phyloP scores from a whole-genome alignment of 1,140 invertebrate genomes.

The Drosophila mojavensis region DNA sequence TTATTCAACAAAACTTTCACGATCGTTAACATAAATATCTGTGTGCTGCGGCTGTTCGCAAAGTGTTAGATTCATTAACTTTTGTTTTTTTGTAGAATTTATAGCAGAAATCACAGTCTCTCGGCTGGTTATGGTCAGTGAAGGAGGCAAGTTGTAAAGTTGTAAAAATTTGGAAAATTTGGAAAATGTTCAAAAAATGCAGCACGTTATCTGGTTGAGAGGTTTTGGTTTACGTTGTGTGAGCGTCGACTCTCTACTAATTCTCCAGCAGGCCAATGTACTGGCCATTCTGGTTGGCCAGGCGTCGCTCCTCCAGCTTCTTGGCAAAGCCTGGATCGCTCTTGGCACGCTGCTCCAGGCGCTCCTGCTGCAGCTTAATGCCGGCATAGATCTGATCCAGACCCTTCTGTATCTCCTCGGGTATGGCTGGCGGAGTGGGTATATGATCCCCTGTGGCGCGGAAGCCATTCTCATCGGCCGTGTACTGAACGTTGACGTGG shows the following conservation, averaged over 20 bases:
- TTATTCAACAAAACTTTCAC: slow-evolving; percentile 69
- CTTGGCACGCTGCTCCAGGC: slow-evolving; percentile 85
- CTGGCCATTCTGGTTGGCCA: slow-evolving; percentile 86
- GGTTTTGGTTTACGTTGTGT: not conserved
- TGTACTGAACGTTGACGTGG: slow-evolving; percentile 84
- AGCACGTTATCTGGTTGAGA: slow-evolving; percentile 20
- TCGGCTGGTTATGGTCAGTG: slow-evolving; percentile 18
- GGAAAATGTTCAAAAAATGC: slow-evolving; percentile 26
- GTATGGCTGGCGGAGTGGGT: slow-evolving; percentile 93
- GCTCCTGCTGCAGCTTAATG: slow-evolving; percentile 89
- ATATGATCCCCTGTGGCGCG: slow-evolving; percentile 92
- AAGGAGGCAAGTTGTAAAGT: not conserved
- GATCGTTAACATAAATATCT: slow-evolving; percentile 59
- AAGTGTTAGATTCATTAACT: slow-evolving; percentile 18
- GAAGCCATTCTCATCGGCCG: slow-evolving; percentile 91
- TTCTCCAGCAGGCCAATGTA: slow-evolving; percentile 84
- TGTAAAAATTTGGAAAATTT: slow-evolving; percentile 11
- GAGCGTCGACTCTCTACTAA: slow-evolving; percentile 46
- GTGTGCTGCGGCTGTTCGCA: slow-evolving; percentile 7
- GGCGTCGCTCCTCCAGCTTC: slow-evolving; percentile 85
- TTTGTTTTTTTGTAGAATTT: not conserved
- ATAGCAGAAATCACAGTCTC: slow-evolving; percentile 44
- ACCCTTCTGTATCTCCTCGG: slow-evolving; percentile 91
- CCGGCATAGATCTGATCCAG: slow-evolving; percentile 92
- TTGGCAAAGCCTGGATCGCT: slow-evolving; percentile 85